phyloP scores from a whole-genome alignment of 1,140 invertebrate genomes.

The Globodera ellingtonae region DNA sequence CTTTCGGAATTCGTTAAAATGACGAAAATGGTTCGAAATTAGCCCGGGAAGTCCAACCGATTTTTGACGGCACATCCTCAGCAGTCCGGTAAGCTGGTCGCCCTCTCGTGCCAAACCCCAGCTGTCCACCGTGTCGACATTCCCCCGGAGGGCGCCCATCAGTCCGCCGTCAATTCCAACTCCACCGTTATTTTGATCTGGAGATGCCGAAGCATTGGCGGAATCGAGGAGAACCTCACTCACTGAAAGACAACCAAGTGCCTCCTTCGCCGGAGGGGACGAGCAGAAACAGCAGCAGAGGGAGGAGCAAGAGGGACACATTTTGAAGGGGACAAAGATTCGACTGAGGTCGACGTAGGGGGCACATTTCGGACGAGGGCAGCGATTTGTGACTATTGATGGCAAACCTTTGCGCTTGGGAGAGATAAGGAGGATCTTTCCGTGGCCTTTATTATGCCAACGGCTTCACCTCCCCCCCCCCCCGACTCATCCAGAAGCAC shows the following conservation, averaged over 20 bases:
- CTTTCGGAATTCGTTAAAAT: not conserved
- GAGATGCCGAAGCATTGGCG: not conserved
- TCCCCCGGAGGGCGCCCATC: not conserved
- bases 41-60: not conserved
- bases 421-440: too few relatives aligned
- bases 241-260: conserved; percentile 2
- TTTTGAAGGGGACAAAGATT: not conserved
- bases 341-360: not conserved
- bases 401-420: too few relatives aligned
- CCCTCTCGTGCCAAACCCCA: not conserved
- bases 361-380: not conserved
- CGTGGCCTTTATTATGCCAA: too few relatives aligned
- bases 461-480: too few relatives aligned
- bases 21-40: not conserved
- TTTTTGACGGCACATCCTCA: conserved; percentile 1
- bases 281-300: not conserved
- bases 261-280: not conserved
- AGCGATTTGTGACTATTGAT: too few relatives aligned
- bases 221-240: not conserved
- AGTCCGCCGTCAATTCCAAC: conserved; percentile 6
- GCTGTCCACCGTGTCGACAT: not conserved
- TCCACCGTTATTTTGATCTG: not conserved
- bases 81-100: conserved; percentile 1
- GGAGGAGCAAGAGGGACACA: not conserved
- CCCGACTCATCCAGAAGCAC: too few relatives aligned